A percentile compares a stretch with the other conserved stretches of the same genome.
These are phyloP conservation scores for Euspilapteryx auroguttella DNA, from an alignment of 2,888 invertebrate species.

Conservation along the genomic window DNA sequence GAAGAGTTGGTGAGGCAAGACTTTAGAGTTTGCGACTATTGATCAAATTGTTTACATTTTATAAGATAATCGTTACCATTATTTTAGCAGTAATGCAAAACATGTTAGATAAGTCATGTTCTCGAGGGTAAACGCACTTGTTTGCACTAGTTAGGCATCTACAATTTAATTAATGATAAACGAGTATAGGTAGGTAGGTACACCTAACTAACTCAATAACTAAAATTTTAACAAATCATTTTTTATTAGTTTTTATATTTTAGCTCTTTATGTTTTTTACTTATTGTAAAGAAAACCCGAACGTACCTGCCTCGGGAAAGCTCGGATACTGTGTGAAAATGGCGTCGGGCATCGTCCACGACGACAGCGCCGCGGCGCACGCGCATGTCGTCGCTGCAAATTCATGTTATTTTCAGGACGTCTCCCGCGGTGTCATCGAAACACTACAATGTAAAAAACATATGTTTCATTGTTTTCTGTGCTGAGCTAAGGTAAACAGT, in stretches of 20 bases:
- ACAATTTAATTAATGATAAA: too few species aligned
- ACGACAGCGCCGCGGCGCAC: constrained; percentile 38
- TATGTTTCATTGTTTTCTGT: neutral
- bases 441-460: constrained; percentile 14
- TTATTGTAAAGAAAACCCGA: constrained; percentile 8
- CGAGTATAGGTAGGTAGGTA: too few species aligned
- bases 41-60: constrained; percentile 2
- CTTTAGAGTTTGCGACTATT: too few species aligned
- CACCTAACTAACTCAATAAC: too few species aligned
- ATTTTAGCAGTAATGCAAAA: constrained; percentile 44
- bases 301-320: constrained; percentile 55
- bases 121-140: neutral
- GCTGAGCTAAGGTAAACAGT: neutral
- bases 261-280: neutral
- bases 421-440: constrained; percentile 56
- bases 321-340: constrained; percentile 52
- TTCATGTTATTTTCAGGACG: constrained; percentile 57
- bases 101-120: constrained; percentile 21
- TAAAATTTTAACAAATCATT: too few species aligned
- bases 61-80: constrained; percentile 15
- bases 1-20: constrained; percentile 11
- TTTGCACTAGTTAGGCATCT: too few species aligned
- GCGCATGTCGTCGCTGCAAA: constrained; percentile 40
- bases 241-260: too few species aligned
- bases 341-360: constrained; percentile 45